phyloP scores from a whole-genome alignment of 1,140 invertebrate genomes.

The Drosophila punjabiensis region DNA sequence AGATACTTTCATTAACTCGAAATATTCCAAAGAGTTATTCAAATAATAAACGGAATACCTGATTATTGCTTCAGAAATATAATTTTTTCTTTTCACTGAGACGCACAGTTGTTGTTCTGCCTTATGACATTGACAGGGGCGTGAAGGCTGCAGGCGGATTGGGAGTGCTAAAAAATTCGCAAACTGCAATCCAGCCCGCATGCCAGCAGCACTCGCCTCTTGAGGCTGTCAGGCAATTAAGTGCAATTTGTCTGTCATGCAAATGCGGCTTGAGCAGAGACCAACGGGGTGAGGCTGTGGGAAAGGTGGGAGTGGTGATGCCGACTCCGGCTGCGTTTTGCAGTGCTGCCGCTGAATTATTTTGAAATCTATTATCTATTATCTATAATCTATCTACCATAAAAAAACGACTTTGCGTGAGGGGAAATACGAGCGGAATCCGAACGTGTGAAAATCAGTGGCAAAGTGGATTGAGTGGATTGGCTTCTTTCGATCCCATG shows the following conservation, averaged over 20 bases:
- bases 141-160: background rate
- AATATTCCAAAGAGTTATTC: background rate
- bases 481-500: background rate
- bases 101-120: slow-evolving; percentile 4
- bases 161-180: slow-evolving; percentile 33
- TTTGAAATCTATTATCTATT: slow-evolving; percentile 50
- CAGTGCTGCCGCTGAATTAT: slow-evolving; percentile 54
- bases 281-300: slow-evolving; percentile 4
- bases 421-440: slow-evolving; percentile 34
- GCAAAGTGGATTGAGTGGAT: slow-evolving; percentile 25
- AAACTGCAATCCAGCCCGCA: slow-evolving; percentile 7
- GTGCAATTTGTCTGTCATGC: slow-evolving; percentile 67
- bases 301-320: background rate
- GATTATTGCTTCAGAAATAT: background rate
- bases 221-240: slow-evolving; percentile 71
- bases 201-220: slow-evolving; percentile 30
- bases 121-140: slow-evolving; percentile 18
- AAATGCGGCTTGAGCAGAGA: slow-evolving; percentile 31
- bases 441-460: slow-evolving; percentile 35
- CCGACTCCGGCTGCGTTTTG: slow-evolving; percentile 33
- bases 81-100: background rate
- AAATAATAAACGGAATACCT: background rate
- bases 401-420: slow-evolving; percentile 48
- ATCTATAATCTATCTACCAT: slow-evolving; percentile 11
- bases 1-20: background rate